Percentiles rank a stretch among this genome's conserved stretches.
phyloP scores from a whole-genome alignment of 2,113 vertebrate species.

The Tylochromis polylepis region DNA sequence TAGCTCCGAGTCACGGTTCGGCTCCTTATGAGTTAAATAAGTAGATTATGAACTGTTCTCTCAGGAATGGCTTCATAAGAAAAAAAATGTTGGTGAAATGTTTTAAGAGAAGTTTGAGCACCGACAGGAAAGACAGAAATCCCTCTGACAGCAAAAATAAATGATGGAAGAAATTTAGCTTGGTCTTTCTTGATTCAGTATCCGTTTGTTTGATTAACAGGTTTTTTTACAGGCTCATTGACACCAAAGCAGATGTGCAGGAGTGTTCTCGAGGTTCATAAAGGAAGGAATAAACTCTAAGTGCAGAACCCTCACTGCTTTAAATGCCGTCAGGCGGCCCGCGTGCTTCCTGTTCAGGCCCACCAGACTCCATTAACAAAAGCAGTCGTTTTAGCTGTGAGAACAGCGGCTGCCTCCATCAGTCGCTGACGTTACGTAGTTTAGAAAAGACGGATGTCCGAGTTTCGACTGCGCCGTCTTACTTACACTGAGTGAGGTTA shows the following conservation, averaged over 20 bases:
- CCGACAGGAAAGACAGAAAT: background rate
- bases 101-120: background rate
- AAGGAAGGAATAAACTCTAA: background rate
- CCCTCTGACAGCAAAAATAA: background rate
- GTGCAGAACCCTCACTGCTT: background rate
- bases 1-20: background rate
- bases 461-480: background rate
- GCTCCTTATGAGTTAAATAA: background rate
- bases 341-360: background rate
- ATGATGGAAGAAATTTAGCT: background rate
- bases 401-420: background rate
- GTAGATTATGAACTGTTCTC: background rate
- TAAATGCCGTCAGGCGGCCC: background rate
- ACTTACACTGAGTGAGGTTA: background rate
- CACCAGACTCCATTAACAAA: background rate
- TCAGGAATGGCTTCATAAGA: background rate
- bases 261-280: background rate
- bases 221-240: background rate
- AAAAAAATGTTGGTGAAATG: background rate
- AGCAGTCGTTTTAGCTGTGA: background rate
- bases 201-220: background rate
- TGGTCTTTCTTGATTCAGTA: background rate
- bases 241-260: background rate
- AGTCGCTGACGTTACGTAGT: background rate
- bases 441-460: background rate